phyloP scores from a whole-genome alignment of 2,888 invertebrate species.

The Andrena flavipes region DNA sequence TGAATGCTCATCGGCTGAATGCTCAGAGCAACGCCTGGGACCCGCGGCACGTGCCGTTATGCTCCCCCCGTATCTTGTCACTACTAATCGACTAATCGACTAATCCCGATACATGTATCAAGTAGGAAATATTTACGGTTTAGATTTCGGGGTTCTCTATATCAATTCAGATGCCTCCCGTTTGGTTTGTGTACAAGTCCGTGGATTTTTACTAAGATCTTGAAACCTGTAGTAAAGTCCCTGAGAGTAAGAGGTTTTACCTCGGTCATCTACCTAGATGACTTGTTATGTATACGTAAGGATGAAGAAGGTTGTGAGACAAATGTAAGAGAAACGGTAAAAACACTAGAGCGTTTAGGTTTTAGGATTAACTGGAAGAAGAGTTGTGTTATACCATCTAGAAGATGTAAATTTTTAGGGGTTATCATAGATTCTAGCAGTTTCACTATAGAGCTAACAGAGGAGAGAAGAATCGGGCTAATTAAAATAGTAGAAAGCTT shows the following conservation, averaged over 20 bases:
- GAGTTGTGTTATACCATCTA: not conserved
- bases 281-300: not conserved
- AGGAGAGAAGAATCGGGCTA: not conserved
- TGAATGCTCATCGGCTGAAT: no score
- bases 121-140: conserved; percentile 30
- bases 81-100: no score
- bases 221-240: conserved; percentile 47
- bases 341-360: conserved; percentile 27
- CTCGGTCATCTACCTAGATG: not conserved
- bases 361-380: conserved; percentile 23
- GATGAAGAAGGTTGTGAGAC: not conserved
- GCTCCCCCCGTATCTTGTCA: no score
- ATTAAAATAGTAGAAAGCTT: conserved; percentile 7
- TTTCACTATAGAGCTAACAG: not conserved
- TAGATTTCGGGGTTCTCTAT: conserved; percentile 1
- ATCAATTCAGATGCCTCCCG: conserved; percentile 59
- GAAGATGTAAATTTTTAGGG: conserved; percentile 4
- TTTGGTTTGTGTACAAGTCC: conserved; percentile 52
- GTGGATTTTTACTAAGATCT: conserved; percentile 55
- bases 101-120: conserved; percentile 1
- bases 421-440: conserved; percentile 9
- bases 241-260: not conserved
- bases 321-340: not conserved
- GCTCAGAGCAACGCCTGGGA: no score
- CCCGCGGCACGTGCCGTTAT: no score